These are phyloP conservation scores for Tupiocoris notatus DNA, from an alignment of 2,888 invertebrate species.

Conservation along the genomic window DNA sequence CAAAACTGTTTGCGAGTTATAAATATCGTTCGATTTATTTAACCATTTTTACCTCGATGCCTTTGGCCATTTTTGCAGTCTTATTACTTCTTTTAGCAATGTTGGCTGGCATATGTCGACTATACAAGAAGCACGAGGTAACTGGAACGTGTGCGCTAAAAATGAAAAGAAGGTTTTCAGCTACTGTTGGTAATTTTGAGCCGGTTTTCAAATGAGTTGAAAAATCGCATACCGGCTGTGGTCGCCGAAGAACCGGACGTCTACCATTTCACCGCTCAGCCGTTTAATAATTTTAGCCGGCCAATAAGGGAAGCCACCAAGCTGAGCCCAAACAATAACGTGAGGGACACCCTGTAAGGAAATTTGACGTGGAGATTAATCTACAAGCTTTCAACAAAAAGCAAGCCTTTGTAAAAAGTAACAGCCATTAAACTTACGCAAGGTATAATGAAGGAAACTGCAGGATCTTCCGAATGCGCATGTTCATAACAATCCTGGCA, in stretches of 20 bases:
- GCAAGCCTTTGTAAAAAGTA: neutral
- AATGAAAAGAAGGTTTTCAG: slow-evolving; percentile 22
- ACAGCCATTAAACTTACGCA: slow-evolving; percentile 72
- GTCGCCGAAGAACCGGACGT: slow-evolving; percentile 92
- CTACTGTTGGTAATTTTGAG: too few species aligned
- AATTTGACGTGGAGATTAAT: slow-evolving; percentile 40
- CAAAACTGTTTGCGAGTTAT: too few species aligned
- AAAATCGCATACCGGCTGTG: slow-evolving; percentile 71
- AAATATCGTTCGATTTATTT: slow-evolving; percentile 15
- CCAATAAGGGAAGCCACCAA: slow-evolving; percentile 97
- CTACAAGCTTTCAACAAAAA: neutral
- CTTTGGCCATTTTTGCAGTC: slow-evolving; percentile 57
- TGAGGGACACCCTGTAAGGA: slow-evolving; percentile 70
- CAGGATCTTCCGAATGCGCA: slow-evolving; percentile 63
- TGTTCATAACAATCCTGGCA: slow-evolving; percentile 89
- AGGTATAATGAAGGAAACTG: slow-evolving; percentile 88
- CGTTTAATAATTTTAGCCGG: slow-evolving; percentile 76
- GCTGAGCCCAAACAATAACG: slow-evolving; percentile 90
- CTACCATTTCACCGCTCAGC: slow-evolving; percentile 66
- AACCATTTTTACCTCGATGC: slow-evolving; percentile 58
- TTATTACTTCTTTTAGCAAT: slow-evolving; percentile 25
- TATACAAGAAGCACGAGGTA: slow-evolving; percentile 78
- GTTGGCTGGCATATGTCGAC: slow-evolving; percentile 63
- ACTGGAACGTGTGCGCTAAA: slow-evolving; percentile 59
- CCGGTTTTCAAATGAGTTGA: neutral